Conservation (phyloP, 1,140 invertebrate species). For the Homalodisca vitripennis region DNA sequence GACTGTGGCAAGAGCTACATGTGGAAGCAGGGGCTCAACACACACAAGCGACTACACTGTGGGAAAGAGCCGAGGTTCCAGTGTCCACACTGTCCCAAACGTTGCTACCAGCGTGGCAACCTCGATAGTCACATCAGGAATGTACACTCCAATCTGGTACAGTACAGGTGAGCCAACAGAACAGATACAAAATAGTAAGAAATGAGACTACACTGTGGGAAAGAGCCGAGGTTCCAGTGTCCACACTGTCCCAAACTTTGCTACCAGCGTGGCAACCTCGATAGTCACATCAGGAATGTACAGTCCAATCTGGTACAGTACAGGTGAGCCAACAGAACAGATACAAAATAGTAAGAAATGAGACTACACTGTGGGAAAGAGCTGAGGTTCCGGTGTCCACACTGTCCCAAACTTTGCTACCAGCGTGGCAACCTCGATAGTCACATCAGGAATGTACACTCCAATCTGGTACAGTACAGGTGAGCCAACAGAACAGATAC, state of each 20-base stretch:
- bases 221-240: conserved; percentile 40
- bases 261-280: conserved; percentile 42
- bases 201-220: conserved; percentile 56
- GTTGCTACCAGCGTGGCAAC: conserved; percentile 43
- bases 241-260: conserved; percentile 42
- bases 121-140: conserved; percentile 39
- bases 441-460: conserved; percentile 35
- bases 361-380: conserved; percentile 54
- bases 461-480: too few relatives aligned
- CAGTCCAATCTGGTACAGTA: too few relatives aligned
- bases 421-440: conserved; percentile 41
- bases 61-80: conserved; percentile 45
- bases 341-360: too few relatives aligned
- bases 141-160: too few relatives aligned
- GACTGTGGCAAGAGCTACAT: conserved; percentile 45
- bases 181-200: too few relatives aligned
- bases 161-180: too few relatives aligned
- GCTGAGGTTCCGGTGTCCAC: conserved; percentile 39
- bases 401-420: conserved; percentile 42
- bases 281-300: conserved; percentile 37
- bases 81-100: conserved; percentile 40
- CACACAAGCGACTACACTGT: conserved; percentile 52
- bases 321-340: too few relatives aligned
- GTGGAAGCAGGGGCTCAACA: conserved; percentile 39
- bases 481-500: too few relatives aligned